Conservation (phyloP, 1,140 invertebrate species). For the Apis cerana region DNA sequence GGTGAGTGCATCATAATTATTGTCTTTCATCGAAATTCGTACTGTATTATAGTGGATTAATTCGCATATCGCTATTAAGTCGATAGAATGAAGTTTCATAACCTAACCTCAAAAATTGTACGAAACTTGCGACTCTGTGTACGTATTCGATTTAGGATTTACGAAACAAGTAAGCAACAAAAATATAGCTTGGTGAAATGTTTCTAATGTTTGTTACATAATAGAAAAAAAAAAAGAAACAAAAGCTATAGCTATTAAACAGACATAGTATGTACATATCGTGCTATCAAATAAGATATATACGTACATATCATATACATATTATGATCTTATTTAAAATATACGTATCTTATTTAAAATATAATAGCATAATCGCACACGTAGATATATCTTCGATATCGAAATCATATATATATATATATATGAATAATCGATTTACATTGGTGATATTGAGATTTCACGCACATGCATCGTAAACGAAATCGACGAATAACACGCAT, state of each 20-base stretch:
- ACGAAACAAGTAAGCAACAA: neutral
- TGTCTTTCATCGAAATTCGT: neutral
- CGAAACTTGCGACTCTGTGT: no score
- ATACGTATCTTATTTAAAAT: no score
- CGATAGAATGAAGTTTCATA: neutral
- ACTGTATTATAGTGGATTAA: no score
- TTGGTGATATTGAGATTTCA: no score
- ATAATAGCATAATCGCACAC: neutral
- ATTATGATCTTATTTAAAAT: no score
- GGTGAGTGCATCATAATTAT: conserved; percentile 40
- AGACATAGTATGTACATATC: no score
- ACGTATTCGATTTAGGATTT: neutral
- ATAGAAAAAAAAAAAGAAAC: no score
- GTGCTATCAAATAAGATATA: no score
- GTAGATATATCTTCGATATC: neutral
- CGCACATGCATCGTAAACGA: neutral
- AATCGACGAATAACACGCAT: neutral
- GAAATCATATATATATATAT: neutral
- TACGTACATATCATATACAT: no score
- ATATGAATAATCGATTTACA: neutral
- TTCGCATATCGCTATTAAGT: rapidly evolving
- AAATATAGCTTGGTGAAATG: no score
- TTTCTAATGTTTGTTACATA: no score
- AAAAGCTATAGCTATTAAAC: no score
- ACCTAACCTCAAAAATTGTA: conserved; percentile 74